phyloP scores from a whole-genome alignment of 2,113 vertebrate genomes.

The Rhegmatorhina hoffmannsi region DNA sequence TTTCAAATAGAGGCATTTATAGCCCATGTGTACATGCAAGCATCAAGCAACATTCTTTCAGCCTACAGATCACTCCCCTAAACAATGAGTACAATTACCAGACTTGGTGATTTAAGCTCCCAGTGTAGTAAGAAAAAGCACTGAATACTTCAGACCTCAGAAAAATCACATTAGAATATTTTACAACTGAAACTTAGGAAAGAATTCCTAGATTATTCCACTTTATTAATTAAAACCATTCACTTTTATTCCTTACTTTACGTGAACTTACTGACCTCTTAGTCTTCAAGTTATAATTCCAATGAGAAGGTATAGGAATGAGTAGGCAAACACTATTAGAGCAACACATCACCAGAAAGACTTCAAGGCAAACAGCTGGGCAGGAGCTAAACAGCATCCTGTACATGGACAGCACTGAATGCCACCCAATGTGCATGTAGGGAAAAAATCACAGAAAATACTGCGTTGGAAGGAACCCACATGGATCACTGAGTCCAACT shows the following conservation, averaged over 20 bases:
- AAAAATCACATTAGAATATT: neutral
- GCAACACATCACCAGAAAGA: neutral
- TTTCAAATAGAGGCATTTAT: neutral
- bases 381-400: neutral
- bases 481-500: neutral
- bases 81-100: neutral
- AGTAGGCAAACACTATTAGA: neutral
- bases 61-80: neutral
- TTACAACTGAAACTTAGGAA: neutral
- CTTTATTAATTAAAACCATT: neutral
- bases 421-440: fast-evolving
- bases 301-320: neutral
- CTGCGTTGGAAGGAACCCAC: neutral
- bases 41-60: neutral
- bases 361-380: neutral
- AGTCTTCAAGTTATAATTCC: neutral
- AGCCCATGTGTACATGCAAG: neutral
- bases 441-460: neutral
- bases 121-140: neutral
- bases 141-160: neutral
- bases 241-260: neutral
- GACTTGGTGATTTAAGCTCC: neutral
- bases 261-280: neutral
- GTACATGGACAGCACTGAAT: neutral
- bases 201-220: neutral